phyloP scores from a whole-genome alignment of 2,888 invertebrate species.

The Drosophila melanocephala region DNA sequence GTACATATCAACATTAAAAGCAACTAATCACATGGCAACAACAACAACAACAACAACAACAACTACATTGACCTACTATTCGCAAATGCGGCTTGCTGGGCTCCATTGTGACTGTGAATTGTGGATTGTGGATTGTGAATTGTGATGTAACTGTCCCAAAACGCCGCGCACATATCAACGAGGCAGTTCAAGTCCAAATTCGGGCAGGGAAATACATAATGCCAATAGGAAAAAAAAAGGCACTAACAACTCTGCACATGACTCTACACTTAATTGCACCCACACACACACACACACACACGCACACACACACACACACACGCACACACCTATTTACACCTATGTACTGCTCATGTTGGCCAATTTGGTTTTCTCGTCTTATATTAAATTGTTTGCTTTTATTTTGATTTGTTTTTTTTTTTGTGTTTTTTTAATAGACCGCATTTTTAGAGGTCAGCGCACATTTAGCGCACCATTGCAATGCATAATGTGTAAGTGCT shows the following conservation, averaged over 20 bases:
- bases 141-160: slow-evolving; percentile 81
- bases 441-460: slow-evolving; percentile 79
- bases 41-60: slow-evolving; percentile 27
- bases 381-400: slow-evolving; percentile 53
- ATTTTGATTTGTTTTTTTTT: slow-evolving; percentile 31
- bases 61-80: slow-evolving; percentile 79
- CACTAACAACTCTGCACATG: slow-evolving; percentile 57
- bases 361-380: slow-evolving; percentile 75
- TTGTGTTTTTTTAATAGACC: slow-evolving; percentile 68
- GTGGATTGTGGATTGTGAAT: slow-evolving; percentile 50
- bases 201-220: slow-evolving; percentile 59
- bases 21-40: slow-evolving; percentile 64
- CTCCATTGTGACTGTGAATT: slow-evolving; percentile 52
- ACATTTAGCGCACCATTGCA: slow-evolving; percentile 76
- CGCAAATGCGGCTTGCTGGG: slow-evolving; percentile 55
- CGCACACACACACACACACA: slow-evolving; percentile 22
- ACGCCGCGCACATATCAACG: slow-evolving; percentile 80
- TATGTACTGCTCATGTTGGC: slow-evolving; percentile 50
- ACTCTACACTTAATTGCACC: slow-evolving; percentile 75
- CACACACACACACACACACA: slow-evolving; percentile 26
- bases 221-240: slow-evolving; percentile 41
- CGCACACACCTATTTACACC: slow-evolving; percentile 13
- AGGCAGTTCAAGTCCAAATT: slow-evolving; percentile 81
- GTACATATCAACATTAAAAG: slow-evolving; percentile 35
- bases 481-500: slow-evolving; percentile 43